Percentiles rank a stretch among this genome's conserved stretches.
Conservation (phyloP, 1,140 invertebrate species). For the Onthophagus taurus region DNA sequence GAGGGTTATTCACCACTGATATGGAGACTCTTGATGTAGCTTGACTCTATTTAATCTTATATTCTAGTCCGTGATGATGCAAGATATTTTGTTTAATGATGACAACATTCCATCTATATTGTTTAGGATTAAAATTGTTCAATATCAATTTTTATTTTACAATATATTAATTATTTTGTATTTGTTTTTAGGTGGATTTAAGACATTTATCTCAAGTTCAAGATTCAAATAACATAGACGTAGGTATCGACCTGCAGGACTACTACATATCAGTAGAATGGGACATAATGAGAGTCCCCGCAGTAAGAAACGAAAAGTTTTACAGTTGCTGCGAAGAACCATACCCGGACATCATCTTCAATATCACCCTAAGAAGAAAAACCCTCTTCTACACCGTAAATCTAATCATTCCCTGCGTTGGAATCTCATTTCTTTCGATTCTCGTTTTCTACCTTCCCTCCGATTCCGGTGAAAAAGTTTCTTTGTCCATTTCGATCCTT, state of each 20-base stretch:
- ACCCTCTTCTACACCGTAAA: conserved; percentile 97
- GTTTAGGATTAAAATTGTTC: no score
- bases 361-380: conserved; percentile 91
- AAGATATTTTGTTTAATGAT: no score
- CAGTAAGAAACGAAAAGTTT: conserved; percentile 77
- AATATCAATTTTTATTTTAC: no score
- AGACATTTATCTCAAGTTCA: conserved; percentile 73
- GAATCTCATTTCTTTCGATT: conserved; percentile 94
- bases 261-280: conserved; percentile 97
- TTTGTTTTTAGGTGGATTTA: conserved; percentile 66
- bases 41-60: no score
- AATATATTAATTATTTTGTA: conserved; percentile 11
- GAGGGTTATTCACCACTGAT: no score
- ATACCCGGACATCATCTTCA: conserved; percentile 95
- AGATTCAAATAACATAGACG: conserved; percentile 71
- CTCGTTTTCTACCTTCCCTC: conserved; percentile 98
- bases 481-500: conserved; percentile 95
- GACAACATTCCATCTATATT: no score
- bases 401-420: conserved; percentile 91
- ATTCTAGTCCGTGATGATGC: no score
- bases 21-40: no score
- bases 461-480: conserved; percentile 96
- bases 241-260: conserved; percentile 86
- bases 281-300: conserved; percentile 89
- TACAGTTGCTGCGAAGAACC: conserved; percentile 87